These are phyloP conservation scores for Phycodurus eques DNA, from an alignment of 2,113 vertebrate species.

Conservation along the genomic window DNA sequence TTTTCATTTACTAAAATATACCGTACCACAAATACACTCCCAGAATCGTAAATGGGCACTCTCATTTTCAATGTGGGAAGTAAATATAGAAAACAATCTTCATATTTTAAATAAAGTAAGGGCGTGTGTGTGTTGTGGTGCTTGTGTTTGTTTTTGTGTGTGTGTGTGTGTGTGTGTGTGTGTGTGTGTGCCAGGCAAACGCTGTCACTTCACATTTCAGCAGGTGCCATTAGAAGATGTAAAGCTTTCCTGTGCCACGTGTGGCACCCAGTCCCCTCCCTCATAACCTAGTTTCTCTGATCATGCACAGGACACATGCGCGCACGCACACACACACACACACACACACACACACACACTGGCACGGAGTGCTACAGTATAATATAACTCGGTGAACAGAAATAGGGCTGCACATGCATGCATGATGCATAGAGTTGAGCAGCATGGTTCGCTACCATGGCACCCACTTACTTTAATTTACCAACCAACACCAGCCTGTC, in stretches of 20 bases:
- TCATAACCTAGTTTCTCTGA: conserved; percentile 52
- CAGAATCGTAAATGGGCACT: not conserved
- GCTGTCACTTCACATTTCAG: conserved; percentile 43
- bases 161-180: conserved; percentile 14
- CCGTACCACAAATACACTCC: not conserved
- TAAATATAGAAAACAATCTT: not conserved
- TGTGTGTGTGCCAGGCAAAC: conserved; percentile 21
- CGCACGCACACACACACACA: not conserved
- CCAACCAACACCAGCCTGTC: not conserved
- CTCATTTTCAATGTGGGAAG: not conserved
- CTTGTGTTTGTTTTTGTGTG: not conserved
- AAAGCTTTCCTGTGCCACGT: conserved; percentile 52
- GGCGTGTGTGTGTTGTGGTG: not conserved
- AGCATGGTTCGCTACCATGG: conserved; percentile 3
- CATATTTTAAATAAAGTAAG: not conserved
- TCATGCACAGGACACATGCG: not conserved
- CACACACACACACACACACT: not conserved
- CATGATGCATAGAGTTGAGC: not conserved
- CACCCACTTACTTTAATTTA: not conserved
- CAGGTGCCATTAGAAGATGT: conserved; percentile 31
- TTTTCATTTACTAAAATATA: not conserved
- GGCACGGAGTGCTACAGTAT: not conserved
- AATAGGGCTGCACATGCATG: conserved; percentile 6
- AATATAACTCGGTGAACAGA: not conserved
- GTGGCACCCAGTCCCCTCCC: conserved; percentile 54